phyloP scores from a whole-genome alignment of 2,797 vertebrate genomes.

The Crocodylus rhombifer region DNA sequence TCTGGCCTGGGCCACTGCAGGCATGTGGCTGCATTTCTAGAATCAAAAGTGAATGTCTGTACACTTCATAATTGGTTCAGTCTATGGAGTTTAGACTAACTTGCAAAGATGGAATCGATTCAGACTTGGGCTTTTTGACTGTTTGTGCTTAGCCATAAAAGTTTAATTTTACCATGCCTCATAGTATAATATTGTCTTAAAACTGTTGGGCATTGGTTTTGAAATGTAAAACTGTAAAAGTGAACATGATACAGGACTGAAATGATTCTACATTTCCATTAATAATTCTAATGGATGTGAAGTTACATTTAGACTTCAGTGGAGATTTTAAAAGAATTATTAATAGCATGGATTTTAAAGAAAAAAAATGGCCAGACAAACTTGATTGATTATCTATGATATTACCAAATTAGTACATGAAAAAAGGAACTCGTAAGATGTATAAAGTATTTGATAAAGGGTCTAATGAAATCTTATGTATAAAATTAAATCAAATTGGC shows the following conservation, averaged over 20 bases:
- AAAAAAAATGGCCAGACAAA: neutral
- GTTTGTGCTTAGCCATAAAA: neutral
- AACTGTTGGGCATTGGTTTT: neutral
- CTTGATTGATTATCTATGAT: neutral
- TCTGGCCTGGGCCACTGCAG: too few species aligned
- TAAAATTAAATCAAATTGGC: neutral
- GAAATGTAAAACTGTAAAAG: neutral
- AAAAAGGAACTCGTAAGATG: neutral
- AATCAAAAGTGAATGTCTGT: too few species aligned
- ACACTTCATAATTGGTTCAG: too few species aligned
- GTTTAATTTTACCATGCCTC: neutral
- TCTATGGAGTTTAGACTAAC: too few species aligned
- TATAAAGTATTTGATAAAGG: neutral
- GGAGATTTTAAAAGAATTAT: neutral
- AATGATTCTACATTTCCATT: conserved; percentile 7
- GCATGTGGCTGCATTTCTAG: too few species aligned
- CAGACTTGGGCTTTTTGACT: too few species aligned
- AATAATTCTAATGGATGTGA: conserved; percentile 9
- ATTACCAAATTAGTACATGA: conserved; percentile 11
- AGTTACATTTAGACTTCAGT: neutral
- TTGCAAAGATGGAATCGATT: too few species aligned
- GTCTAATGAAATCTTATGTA: neutral
- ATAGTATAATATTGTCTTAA: neutral
- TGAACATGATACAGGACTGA: neutral
- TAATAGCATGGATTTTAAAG: neutral